Evolutionary conservation across 2,797 vertebrate species (phyloP).

Genomic region (Sebastiscus albofasciatus): DNA sequence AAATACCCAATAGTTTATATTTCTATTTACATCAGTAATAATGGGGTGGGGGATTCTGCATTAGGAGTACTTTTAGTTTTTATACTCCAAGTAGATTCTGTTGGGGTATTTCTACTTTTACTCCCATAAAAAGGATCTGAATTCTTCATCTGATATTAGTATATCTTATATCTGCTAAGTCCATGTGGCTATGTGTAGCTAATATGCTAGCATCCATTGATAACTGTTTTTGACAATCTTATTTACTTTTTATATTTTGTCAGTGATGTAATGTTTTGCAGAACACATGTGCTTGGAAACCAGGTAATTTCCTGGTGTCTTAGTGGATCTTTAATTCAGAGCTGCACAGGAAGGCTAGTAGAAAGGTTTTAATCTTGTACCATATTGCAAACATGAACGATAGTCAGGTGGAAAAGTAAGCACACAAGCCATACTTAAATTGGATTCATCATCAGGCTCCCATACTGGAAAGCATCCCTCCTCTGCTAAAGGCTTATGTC

Average conservation of each 20-base stretch:
- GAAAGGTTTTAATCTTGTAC: neutral
- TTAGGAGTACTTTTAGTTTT: neutral
- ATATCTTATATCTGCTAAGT: neutral
- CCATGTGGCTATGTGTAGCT: neutral
- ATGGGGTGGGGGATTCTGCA: neutral
- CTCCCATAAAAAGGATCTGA: neutral
- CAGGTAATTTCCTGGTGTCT: neutral
- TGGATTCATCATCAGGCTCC: neutral
- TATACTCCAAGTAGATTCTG: neutral
- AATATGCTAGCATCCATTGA: neutral
- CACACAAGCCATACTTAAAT: neutral
- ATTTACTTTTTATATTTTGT: neutral
- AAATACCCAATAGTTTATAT: neutral
- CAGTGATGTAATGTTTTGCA: neutral
- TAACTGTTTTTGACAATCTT: neutral
- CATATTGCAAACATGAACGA: neutral
- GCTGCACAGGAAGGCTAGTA: neutral
- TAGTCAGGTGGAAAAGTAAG: neutral
- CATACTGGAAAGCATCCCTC: neutral
- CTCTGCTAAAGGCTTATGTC: too few relatives aligned
- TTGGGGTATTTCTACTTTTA: neutral
- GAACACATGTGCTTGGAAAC: neutral
- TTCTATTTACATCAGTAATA: neutral
- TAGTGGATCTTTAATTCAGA: neutral
- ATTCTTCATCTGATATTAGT: neutral